Evolutionary conservation across 2,888 invertebrate species (phyloP).

Genomic region (Xiphydria camelus): DNA sequence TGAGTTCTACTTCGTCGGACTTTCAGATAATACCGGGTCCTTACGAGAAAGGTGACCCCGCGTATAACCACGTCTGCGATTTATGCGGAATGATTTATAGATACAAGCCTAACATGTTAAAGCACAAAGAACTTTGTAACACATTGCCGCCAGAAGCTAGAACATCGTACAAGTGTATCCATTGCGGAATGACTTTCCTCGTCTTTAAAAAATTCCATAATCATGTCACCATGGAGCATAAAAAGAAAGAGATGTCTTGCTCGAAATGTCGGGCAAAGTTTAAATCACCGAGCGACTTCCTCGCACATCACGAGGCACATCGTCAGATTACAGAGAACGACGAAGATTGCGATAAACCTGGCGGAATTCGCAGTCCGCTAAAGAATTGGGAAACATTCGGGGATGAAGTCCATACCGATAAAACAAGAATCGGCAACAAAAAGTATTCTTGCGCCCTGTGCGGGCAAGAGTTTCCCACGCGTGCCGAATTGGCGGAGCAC

Average conservation of each 20-base stretch:
- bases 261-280: constrained; percentile 61
- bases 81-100: constrained; percentile 55
- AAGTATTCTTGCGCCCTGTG: constrained; percentile 65
- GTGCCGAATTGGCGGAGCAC: constrained; percentile 67
- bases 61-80: constrained; percentile 46
- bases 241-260: constrained; percentile 56
- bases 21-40: constrained; percentile 29
- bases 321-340: constrained; percentile 9
- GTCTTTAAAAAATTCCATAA: constrained; percentile 48
- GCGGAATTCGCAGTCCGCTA: constrained; percentile 5
- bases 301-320: constrained; percentile 54
- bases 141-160: constrained; percentile 35
- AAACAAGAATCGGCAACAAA: constrained; percentile 4
- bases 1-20: background rate
- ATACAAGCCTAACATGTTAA: constrained; percentile 47
- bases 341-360: constrained; percentile 1
- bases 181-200: constrained; percentile 50
- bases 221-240: constrained; percentile 41
- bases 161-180: constrained; percentile 43
- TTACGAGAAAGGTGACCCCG: constrained; percentile 49
- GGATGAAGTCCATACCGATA: constrained; percentile 18
- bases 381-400: constrained; percentile 28
- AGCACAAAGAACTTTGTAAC: constrained; percentile 43
- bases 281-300: constrained; percentile 59
- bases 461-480: constrained; percentile 65